Evolutionary conservation across 2,797 vertebrate genomes (phyloP).

Genomic region (Lithobates pipiens): DNA sequence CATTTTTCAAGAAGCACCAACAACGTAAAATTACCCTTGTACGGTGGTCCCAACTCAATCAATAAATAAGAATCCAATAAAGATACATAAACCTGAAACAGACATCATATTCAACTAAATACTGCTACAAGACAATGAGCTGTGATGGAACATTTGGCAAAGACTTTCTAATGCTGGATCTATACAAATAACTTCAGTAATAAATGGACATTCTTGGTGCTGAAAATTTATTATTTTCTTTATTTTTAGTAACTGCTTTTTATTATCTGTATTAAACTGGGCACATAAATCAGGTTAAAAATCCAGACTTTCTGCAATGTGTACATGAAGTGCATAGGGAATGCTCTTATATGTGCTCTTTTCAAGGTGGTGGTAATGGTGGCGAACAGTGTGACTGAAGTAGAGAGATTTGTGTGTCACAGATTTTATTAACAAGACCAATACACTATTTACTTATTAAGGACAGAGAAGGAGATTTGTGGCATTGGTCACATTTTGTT

Average conservation of each 20-base stretch:
- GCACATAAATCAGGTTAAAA: constrained; percentile 13
- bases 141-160: constrained; percentile 71
- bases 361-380: too few relatives aligned
- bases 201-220: constrained; percentile 63
- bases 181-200: constrained; percentile 65
- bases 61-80: constrained; percentile 76
- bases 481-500: too few relatives aligned
- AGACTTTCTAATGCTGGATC: constrained; percentile 64
- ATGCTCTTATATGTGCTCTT: neutral
- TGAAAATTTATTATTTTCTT: constrained; percentile 44
- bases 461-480: too few relatives aligned
- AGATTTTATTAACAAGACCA: neutral
- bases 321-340: neutral
- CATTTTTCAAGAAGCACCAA: constrained; percentile 68
- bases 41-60: constrained; percentile 73
- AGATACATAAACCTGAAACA: constrained; percentile 72
- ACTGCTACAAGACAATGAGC: constrained; percentile 68
- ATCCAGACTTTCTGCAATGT: neutral
- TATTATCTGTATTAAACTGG: constrained; percentile 14
- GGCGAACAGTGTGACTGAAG: too few relatives aligned
- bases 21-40: constrained; percentile 77
- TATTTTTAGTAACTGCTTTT: constrained; percentile 30
- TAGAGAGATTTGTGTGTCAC: neutral
- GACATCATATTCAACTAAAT: constrained; percentile 68
- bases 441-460: neutral